phyloP scores from a whole-genome alignment of 2,797 vertebrate genomes.

The Artibeus jamaicensis region DNA sequence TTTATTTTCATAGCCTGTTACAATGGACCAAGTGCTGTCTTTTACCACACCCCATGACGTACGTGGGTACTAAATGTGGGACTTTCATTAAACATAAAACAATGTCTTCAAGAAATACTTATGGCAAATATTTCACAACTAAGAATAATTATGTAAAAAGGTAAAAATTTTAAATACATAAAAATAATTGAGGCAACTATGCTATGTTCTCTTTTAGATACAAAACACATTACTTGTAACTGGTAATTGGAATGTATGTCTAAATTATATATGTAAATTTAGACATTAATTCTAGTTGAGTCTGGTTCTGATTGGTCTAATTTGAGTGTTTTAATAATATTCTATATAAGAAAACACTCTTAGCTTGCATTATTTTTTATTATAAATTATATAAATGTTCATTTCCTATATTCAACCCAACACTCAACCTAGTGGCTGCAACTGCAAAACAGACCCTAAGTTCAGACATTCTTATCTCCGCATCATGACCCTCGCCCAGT shows the following conservation, averaged over 20 bases:
- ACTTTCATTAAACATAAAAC: neutral
- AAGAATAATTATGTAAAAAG: conserved; percentile 31
- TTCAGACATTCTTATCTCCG: neutral
- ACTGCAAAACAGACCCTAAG: neutral
- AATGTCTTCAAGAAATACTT: neutral
- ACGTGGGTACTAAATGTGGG: neutral
- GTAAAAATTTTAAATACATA: neutral
- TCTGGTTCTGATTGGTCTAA: neutral
- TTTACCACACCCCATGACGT: neutral
- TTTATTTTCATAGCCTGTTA: neutral
- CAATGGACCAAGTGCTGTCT: neutral
- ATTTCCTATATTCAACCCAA: neutral
- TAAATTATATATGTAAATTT: neutral
- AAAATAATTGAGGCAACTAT: conserved; percentile 7
- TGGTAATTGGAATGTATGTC: neutral
- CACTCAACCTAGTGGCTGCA: neutral
- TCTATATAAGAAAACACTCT: neutral
- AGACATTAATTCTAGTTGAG: neutral
- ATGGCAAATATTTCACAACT: neutral
- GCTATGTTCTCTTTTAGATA: neutral
- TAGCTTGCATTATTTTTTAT: neutral
- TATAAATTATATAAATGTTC: neutral
- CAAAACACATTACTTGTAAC: neutral
- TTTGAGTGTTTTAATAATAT: neutral
- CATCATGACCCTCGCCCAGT: neutral